Evolutionary conservation across 1,140 invertebrate species (phyloP), one percentile per base, ranked within the genome.

Genomic region (Globodera rostochiensis): DNA sequence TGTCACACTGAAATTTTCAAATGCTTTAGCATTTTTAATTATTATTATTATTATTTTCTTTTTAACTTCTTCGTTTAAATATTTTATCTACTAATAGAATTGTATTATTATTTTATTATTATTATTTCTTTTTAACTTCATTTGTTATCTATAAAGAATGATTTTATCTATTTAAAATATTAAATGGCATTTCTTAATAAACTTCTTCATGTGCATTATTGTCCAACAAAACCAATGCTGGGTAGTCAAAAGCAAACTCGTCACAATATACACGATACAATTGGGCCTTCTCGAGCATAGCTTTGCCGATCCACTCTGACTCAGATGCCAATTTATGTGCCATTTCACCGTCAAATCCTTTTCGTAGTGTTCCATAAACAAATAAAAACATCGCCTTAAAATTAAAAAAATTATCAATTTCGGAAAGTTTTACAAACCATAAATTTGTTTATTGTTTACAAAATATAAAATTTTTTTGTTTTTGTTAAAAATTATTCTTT

Each of bases 351-450:
- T 45, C 15, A 76, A 76, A 76, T n/a, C n/a, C 74, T 8, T 66
- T 36, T 9, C 74, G 74, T 8, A 76, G 66, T 8, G 74, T 76
- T 45, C 74, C 74, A 21, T 76, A 76, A n/a, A 76, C 74, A 57
- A 76, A 76, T 19, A 76, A 66, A 21, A 76, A 50, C 74, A 76
- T 75, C 15, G 49, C 46, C 50, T 74, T 53, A n/a, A 21, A 74
- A 46, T 21, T 74, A 0, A 47, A 74, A 47, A 74, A 64, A 60
- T 19, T 64, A 19, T 1, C 36, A 36, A 36, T 36, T 36, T 36
- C 3, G 36, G 36, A 36, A 1, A 36, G 36, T 3, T 36, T 36
- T 36, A 36, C 36, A 36, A 36, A 36, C 36, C 36, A 36, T 36
- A 36, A 36, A 36, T 36, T 36, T 3, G 1, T 36, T 3, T 36